Base-by-base conservation (phyloP, 2,888 invertebrate species). In the Calliphora vomitoria region DNA sequence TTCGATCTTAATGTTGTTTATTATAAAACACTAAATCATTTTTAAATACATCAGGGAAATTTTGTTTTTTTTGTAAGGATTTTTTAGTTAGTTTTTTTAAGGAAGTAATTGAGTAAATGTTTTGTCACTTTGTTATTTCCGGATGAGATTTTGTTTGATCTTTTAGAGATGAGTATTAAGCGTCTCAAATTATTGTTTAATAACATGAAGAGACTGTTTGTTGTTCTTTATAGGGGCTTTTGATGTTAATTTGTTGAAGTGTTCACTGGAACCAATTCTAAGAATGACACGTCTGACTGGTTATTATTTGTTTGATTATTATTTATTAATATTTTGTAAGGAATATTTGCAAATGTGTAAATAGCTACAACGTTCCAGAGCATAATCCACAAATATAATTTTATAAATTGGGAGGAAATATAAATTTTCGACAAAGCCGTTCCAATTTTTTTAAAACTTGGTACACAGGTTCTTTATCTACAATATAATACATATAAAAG, bases 101-200 rank as follows among this genome's bases (percentile, higher is more conserved):
- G 85, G 85, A 87, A 85, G 87, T 76, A 87, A 58, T 85, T 85
- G 80, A 55, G 68, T 62, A 55, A 85, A 85, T 85, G 80, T 85
- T 85, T 85, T 85, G 85, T 85, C 87, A 87, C 87, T 79, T 80
- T 79, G 4, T 58, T 79, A 75, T 69, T 66, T 71, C 85, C 87
- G 82, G 66, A 76, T 64, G 31, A 18, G 76, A n/a, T n/a, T 20
- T 72, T 81, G 18, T 58, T 44, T 55, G 18, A 69, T 66, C 1
- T 60, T 62, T 15, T 8, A 15, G 18, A 18, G 3, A 15, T 20
- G 18, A 18, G 35, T 38, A 13, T 6, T 18, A 5, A 62, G 53
- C 58, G 68, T 80, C 68, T 85, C 38, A 68, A 85, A 55, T 85
- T 75, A 75, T 62, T 75, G 68, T 80, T 85, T 80, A 31, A 80